Percentiles rank a stretch among this genome's conserved stretches.
These are phyloP conservation scores for Petrosia ficiformis DNA, from an alignment of 37 sponge, comb jelly and placozoan species.

Conservation along the genomic window DNA sequence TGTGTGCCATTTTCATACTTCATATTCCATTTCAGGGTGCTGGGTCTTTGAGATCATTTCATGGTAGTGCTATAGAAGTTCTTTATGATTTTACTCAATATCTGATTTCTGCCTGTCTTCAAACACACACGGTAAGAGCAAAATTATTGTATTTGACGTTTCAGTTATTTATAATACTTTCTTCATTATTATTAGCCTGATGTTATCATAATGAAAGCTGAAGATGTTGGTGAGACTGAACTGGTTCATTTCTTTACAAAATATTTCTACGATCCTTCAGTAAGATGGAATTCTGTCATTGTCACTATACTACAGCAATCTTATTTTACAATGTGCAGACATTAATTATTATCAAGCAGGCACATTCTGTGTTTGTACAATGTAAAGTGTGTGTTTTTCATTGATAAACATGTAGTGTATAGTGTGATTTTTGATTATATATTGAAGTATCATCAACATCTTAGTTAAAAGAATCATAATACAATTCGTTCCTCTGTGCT, in stretches of 20 bases:
- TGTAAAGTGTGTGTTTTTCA: no score
- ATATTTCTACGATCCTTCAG: slow-evolving; percentile 13
- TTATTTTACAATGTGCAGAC: no score
- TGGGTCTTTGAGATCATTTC: neutral
- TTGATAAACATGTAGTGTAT: neutral
- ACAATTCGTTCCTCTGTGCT: neutral
- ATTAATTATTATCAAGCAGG: no score
- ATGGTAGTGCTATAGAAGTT: slow-evolving; percentile 2
- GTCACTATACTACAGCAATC: neutral
- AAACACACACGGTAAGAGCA: neutral
- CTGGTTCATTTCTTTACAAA: slow-evolving; percentile 13
- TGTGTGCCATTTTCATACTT: no score
- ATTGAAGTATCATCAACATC: neutral
- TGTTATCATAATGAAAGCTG: slow-evolving; percentile 14
- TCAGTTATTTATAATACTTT: neutral
- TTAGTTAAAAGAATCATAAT: neutral
- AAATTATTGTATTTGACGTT: neutral
- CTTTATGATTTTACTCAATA: slow-evolving; percentile 26
- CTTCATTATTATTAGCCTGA: slow-evolving; percentile 12
- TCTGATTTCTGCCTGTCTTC: slow-evolving; percentile 10
- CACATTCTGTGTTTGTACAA: no score
- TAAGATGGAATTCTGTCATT: neutral
- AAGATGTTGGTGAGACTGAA: neutral
- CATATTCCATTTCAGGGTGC: no score
- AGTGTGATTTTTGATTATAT: neutral